These are phyloP conservation scores for Mixornis gularis DNA, from an alignment of 2,113 vertebrate genomes.

Conservation along the genomic window DNA sequence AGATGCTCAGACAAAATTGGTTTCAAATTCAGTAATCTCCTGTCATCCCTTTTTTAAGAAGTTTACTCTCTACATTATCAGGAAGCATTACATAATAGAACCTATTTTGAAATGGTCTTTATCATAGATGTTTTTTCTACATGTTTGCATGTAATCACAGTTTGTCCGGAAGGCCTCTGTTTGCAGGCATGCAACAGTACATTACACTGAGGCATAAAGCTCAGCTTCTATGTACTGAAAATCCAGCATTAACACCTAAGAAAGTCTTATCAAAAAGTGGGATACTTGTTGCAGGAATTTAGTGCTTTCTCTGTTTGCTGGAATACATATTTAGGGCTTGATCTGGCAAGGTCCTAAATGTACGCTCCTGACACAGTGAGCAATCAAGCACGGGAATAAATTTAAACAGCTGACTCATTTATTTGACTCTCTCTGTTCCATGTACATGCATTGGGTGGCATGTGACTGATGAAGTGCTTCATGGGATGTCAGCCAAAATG, in stretches of 20 bases:
- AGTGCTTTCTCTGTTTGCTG: not conserved
- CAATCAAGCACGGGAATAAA: not conserved
- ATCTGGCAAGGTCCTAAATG: not conserved
- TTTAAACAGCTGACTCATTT: not conserved
- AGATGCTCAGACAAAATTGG: not conserved
- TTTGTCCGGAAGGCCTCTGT: not conserved
- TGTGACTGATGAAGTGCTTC: not conserved
- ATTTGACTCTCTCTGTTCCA: not conserved
- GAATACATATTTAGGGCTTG: not conserved
- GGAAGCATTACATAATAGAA: not conserved
- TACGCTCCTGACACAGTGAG: not conserved
- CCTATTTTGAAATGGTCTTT: not conserved
- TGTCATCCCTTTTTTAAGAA: not conserved
- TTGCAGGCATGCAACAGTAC: rapidly evolving
- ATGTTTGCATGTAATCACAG: not conserved
- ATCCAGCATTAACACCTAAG: not conserved
- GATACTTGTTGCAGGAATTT: not conserved
- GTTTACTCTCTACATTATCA: not conserved
- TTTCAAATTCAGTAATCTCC: not conserved
- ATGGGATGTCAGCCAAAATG: not conserved
- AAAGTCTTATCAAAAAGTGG: not conserved
- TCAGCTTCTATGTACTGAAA: not conserved
- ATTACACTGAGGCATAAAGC: not conserved
- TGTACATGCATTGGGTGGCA: not conserved
- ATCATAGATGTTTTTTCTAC: not conserved